Evolutionary conservation across 2,888 invertebrate species (phyloP), one percentile per base, ranked within the genome.

Genomic region (Uloborus plumipes): DNA sequence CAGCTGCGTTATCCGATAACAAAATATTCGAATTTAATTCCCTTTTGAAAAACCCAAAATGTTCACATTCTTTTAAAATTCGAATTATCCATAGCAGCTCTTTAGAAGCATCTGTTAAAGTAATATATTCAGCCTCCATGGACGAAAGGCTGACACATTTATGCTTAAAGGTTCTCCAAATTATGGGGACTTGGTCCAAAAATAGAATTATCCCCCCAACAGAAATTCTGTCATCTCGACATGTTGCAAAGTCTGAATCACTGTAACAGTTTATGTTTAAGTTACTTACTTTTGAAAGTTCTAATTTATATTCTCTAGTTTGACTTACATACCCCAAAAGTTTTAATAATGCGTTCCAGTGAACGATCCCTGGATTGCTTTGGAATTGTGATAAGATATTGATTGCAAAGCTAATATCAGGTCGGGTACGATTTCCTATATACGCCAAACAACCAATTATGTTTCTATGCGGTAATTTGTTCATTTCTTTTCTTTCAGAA

Each of bases 71-170:
- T 26, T 61, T 62, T 1, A 62, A 18, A 13, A 62, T n/a, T 13
- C 59, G 58, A 11, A 31, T 20, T 15, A 74, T 26, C 65, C 47
- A 66, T 4, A 39, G 22, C 15, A 74, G 1, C 18, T 66, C 74
- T 53, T 74, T 66, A 26, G 58, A 58, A 14, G 59, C 22, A 58
- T 65, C 74, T 13, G 74, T 66, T 22, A 66, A 49, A 31, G 66
- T 9, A 3, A 74, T 47, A 39, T 66, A 74, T n/a, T 74, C 74
- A 4, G 59, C 74, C 31, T 74, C 74, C 64, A 74, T 18, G 6
- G 66, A 66, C 7, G 58, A 66, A 7, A 74, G 20, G 39, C 67
- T 75, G 11, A 75, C 67, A 53, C 47, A 75, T 14, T 67, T 75
- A 3, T 75, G 2, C 26, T 66, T 59, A 49, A 66, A 75, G 16